Conservation (phyloP, 2,113 vertebrate genomes). For the Forbesichthys agassizii region DNA sequence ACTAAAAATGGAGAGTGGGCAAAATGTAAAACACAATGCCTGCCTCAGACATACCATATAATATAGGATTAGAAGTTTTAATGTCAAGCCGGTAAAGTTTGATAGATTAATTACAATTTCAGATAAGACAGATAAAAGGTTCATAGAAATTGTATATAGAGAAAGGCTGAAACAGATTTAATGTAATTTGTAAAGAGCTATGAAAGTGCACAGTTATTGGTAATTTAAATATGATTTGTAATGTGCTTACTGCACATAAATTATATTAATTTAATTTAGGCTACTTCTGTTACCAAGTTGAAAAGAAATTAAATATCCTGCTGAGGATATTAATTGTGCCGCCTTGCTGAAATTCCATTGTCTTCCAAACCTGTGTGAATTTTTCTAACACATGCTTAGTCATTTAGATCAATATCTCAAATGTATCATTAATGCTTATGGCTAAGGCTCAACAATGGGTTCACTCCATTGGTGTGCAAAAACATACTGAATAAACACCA, state of each 20-base stretch:
- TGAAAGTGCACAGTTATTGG: neutral
- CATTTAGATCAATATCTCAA: constrained; percentile 52
- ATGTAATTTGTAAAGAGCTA: neutral
- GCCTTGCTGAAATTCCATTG: constrained; percentile 30
- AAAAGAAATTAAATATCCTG: constrained; percentile 38
- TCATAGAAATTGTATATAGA: neutral
- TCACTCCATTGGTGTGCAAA: neutral
- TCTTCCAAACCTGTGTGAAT: constrained; percentile 43
- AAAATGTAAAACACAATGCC: constrained; percentile 7
- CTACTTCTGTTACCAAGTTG: constrained; percentile 41
- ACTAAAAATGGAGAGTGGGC: constrained; percentile 61
- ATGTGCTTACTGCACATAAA: constrained; percentile 41
- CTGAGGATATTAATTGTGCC: constrained; percentile 46
- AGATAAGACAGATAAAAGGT: constrained; percentile 16
- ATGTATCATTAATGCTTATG: constrained; percentile 11
- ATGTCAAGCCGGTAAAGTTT: constrained; percentile 7
- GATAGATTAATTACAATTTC: constrained; percentile 34
- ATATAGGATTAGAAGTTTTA: constrained; percentile 23
- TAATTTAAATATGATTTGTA: constrained; percentile 21
- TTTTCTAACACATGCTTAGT: constrained; percentile 29
- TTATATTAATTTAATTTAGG: constrained; percentile 14
- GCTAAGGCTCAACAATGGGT: constrained; percentile 13
- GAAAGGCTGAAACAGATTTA: neutral
- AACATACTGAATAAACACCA: constrained; percentile 19
- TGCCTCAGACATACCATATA: constrained; percentile 7